A percentile compares a stretch with the other conserved stretches of the same genome.
Conservation (phyloP, 2,888 invertebrate genomes). For the Willowsia nigromaculata region DNA sequence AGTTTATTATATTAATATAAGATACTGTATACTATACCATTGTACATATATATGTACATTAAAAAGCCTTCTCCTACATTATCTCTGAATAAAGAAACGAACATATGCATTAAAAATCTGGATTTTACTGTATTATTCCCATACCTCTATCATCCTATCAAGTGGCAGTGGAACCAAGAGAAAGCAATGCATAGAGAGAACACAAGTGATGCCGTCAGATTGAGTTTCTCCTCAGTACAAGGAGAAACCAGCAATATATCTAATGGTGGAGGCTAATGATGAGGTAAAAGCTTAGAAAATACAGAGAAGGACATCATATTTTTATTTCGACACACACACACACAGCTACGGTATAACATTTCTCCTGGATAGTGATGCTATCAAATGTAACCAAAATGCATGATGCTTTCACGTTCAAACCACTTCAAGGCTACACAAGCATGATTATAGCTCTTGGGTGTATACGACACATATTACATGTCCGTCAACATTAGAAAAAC, state of each 20-base stretch:
- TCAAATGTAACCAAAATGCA: slow-evolving; percentile 40
- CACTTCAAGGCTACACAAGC: not conserved
- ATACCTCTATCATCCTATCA: not conserved
- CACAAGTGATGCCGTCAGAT: slow-evolving; percentile 49
- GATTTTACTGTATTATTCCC: slow-evolving; percentile 6
- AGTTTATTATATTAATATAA: not conserved
- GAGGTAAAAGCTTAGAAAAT: slow-evolving; percentile 44
- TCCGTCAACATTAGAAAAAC: not conserved
- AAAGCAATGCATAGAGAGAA: not conserved
- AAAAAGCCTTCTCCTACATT: no score
- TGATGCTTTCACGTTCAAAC: not conserved
- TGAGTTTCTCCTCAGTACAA: slow-evolving; percentile 1
- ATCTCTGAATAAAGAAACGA: not conserved
- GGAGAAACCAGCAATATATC: slow-evolving; percentile 14
- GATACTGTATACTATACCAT: no score
- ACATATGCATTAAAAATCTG: not conserved
- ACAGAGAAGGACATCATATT: not conserved
- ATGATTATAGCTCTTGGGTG: not conserved
- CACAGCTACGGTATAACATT: slow-evolving; percentile 22
- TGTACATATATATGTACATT: no score
- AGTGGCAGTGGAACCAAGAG: slow-evolving; percentile 23
- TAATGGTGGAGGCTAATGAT: slow-evolving; percentile 27
- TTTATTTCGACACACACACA: slow-evolving; percentile 19
- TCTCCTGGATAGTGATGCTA: slow-evolving; percentile 35
- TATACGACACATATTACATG: not conserved